phyloP scores from a whole-genome alignment of 2,797 vertebrate species.

The Ambastaia sidthimunki region DNA sequence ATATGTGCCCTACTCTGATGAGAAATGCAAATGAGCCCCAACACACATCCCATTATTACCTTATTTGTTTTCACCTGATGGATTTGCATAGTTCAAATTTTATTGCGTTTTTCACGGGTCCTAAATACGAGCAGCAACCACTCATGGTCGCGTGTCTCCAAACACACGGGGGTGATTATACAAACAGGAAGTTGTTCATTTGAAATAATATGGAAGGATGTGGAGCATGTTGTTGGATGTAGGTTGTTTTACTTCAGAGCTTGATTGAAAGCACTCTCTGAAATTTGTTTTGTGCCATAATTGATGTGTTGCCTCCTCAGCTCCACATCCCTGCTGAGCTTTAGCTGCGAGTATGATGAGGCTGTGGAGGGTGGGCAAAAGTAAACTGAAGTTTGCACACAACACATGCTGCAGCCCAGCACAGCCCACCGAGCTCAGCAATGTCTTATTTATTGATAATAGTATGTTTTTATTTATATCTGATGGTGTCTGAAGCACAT shows the following conservation, averaged over 20 bases:
- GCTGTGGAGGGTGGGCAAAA: neutral
- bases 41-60: constrained; percentile 55
- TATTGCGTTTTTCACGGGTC: constrained; percentile 51
- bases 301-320: constrained; percentile 4
- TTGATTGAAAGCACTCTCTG: constrained; percentile 14
- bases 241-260: neutral
- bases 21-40: constrained; percentile 54
- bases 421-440: constrained; percentile 3
- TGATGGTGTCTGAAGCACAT: constrained; percentile 6
- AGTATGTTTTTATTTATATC: constrained; percentile 35
- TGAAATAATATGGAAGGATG: constrained; percentile 47
- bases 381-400: constrained; percentile 17
- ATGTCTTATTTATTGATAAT: constrained; percentile 33
- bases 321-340: neutral
- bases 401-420: constrained; percentile 37
- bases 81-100: constrained; percentile 57
- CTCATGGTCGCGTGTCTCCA: constrained; percentile 27
- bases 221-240: constrained; percentile 36
- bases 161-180: constrained; percentile 55
- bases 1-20: constrained; percentile 49
- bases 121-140: neutral
- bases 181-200: constrained; percentile 56
- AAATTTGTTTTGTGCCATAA: constrained; percentile 28
- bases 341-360: neutral
- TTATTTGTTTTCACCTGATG: constrained; percentile 60